Base-by-base conservation (phyloP, 1,140 invertebrate species). In the Micrasema minimum region DNA sequence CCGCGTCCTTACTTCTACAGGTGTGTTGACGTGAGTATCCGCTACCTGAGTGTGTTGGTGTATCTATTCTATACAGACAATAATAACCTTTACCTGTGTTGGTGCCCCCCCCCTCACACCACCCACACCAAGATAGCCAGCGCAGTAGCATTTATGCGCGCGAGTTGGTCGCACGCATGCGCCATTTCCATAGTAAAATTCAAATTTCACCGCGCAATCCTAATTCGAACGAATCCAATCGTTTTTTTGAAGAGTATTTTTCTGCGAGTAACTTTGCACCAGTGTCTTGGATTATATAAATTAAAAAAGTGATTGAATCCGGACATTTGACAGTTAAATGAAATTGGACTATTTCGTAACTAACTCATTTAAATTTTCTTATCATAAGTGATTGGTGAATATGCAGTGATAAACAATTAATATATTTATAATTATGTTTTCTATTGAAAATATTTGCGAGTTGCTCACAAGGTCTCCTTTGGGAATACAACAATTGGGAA, bases 71-170 rank as follows among this genome's bases (percentile, higher is more conserved):
- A 31, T 31, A 31, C 26, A 31, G 26, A 31, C 26, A 31, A 31
- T 31, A 31, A 31, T 31, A 31, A 31, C 26, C 26, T 20, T 10
- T 16, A 22, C 26, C 45, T 43, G 65, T 67, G 65, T 55, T 16
- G 18, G 65, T 67, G 48, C 20, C 20, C 37, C 26, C 50, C 46
- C 11, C 22, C 14, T n/a, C 18, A 14, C 65, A 16, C 14, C 35
- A 11, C 35, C 48, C 31, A 31, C 12, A 31, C 48, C 14, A 16
- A 35, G 26, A 9, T n/a, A 16, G 37, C 20, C 16, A 41, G 43
- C 61, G 45, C 61, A 64, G 61, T 48, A 46, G 61, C 41, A 59
- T 14, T 59, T 59, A 20, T 41, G 55, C 55, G 55, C 55, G 55
- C 55, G 37, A 35, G 12, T 35, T 7, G 18, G 18, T 23, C 9